Base-by-base conservation (phyloP, 1,140 invertebrate genomes). In the Drosophila tropicalis region DNA sequence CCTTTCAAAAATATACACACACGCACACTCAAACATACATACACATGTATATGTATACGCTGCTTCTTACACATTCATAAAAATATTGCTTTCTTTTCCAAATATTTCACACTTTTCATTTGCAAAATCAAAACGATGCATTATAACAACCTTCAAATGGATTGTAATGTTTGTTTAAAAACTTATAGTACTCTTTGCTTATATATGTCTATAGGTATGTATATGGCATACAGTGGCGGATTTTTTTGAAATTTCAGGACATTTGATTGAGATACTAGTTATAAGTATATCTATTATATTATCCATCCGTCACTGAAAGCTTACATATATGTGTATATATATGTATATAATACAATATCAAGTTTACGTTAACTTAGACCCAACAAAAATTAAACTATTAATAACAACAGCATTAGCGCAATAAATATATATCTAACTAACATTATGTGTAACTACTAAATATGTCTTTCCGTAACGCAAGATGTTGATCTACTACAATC, bases 1-100 rank as follows among this genome's bases (percentile, higher is more conserved):
- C 19, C 17, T 36, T 40, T n/a, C 13, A 65, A n/a, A 65, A 17
- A 67, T 51, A 47, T 61, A 19, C 32, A 51, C 17, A 51, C 22
- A 60, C 69, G 66, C 72, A 36, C 10, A 3, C 34, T 12, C 34
- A 36, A 3, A 36, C 34, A 36, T 12, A 36, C 34, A 36, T 12
- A 47, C 70, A 60, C 5, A 29, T n/a, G n/a, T n/a, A n/a, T n/a
- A n/a, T n/a, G n/a, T n/a, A n/a, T 29, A 29, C 6, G 29, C 29
- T 29, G 29, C 29, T 29, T 29, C 29, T 29, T 29, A 17, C 54
- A 29, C 29, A 12, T 57, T 70, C 61, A 29, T 29, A 61, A 76
- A 77, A 77, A 77, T 77, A 77, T 77, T 77, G 75, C 75, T 77
- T 77, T 77, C 22, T 76, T 61, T 70, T 76, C 69, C 60, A 51